Base-by-base conservation (phyloP, 2,888 invertebrate genomes). In the Anoncus sp. region DNA sequence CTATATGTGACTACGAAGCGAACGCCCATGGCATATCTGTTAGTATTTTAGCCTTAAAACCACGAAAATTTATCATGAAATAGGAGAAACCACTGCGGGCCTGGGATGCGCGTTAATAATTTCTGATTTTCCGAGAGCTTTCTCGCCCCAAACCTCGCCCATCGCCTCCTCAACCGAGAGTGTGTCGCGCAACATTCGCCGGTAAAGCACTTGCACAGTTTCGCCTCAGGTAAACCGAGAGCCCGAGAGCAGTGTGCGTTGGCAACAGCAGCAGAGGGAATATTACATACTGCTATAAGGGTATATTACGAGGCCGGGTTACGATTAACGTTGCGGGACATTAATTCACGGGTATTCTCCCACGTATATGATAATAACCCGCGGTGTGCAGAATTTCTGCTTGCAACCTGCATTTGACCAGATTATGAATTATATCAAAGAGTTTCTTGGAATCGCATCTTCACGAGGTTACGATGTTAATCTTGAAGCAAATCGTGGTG, bases 251-350 rank as follows among this genome's bases (percentile, higher is more conserved):
- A 35, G 20, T 24, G 14, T 20, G 69, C n/a, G 65, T 57, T 72
- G 38, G 43, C 57, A 65, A 63, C 63, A 51, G 63, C 59, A 59
- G 51, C 63, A 51, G 51, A 65, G 63, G 73, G 57, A 65, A 69
- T 77, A 73, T 69, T 65, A 70, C 69, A 63, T 65, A 65, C 45
- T 35, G 31, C 59, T 40, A 10, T 38, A n/a, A n/a, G n/a, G 31
- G 16, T 63, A 24, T 35, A 69, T 45, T 63, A 49, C 53, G 51
- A 63, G 47, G 40, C 51, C 63, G 45, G 57, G 63, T 73, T 69
- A 73, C 77, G 67, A 69, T 77, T 77, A 77, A 69, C 73, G 63
- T 59, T 69, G 69, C 73, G 69, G 69, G 53, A 66, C 67, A 73
- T 77, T 73, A 77, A 65, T 77, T 73, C 77, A 53, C 69, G 62